Base-by-base conservation (phyloP, 1,140 invertebrate genomes). In the Fopius arisanus region DNA sequence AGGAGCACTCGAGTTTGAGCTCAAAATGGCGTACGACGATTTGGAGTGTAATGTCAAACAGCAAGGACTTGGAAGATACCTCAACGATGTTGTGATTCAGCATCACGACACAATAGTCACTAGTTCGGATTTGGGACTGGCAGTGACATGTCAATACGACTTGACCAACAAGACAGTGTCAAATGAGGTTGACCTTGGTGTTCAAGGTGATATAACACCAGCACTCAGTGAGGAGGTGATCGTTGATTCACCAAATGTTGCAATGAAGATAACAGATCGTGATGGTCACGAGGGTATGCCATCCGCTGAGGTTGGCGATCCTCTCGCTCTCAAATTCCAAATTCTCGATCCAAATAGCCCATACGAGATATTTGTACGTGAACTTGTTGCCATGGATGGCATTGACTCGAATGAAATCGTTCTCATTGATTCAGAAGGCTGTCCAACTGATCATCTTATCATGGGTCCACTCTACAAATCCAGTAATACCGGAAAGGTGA, bases 81-180 rank as follows among this genome's bases (percentile, higher is more conserved):
- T 95, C 72, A 96, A 96, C 84, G 95, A 96, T 87, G 94, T 96
- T 12, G 93, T 97, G 37, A 96, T 97, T 79, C 96, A 98, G 84
- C 96, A 97, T 87, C 96, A 98, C 87, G 96, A 97, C 83, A 96
- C 95, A 75, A 97, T 98, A 78, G 96, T 98, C 54, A 98, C 96
- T 43, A 96, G 95, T 51, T 96, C 95, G 5, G 96, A 97, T 90
- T 90, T 97, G 78, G 96, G 96, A 2, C 90, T 97, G 26, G 95
- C 95, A 3, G 94, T 97, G 28, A 96, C 96, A 74, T 97, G 96
- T 84, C 96, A 97, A 82, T 97, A 97, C 85, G 96, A 97, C 85
- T 90, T 97, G 43, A 95, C 94, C 71, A 97, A 98, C 86, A 96
- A 96, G 87, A 96, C 95, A 28, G 95, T 98, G 6, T 94, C 95